A percentile compares a stretch with the other conserved stretches of the same genome.
Evolutionary conservation across 2,113 vertebrate genomes (phyloP).

Genomic region (Cariama cristata): DNA sequence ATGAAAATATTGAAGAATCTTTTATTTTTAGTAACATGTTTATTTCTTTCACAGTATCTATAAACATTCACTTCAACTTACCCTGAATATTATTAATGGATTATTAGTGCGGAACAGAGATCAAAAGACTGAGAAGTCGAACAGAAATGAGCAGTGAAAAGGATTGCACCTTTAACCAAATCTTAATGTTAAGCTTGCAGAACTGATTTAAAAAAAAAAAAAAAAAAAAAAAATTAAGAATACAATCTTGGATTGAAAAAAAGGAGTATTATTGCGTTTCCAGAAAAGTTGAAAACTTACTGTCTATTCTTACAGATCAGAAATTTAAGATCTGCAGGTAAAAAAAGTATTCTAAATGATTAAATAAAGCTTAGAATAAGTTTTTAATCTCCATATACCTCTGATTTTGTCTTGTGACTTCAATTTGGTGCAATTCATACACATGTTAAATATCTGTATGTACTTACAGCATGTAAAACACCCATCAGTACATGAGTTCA

Average conservation of each 20-base stretch:
- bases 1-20: not conserved
- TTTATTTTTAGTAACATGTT: not conserved
- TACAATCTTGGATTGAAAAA: not conserved
- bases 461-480: not conserved
- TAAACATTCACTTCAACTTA: not conserved
- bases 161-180: not conserved
- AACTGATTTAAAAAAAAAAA: no score
- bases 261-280: not conserved
- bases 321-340: not conserved
- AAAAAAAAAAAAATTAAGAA: not conserved
- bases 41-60: not conserved
- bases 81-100: not conserved
- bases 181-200: accelerated
- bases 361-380: not conserved
- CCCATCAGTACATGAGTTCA: not conserved
- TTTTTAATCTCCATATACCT: not conserved
- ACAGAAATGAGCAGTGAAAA: not conserved
- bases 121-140: not conserved
- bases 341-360: not conserved
- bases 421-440: not conserved
- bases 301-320: not conserved
- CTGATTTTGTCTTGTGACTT: not conserved
- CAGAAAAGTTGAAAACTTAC: not conserved
- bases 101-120: not conserved
- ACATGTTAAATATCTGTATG: not conserved